Conservation (phyloP, 1,140 invertebrate genomes). For the Hirudo medicinalis region DNA sequence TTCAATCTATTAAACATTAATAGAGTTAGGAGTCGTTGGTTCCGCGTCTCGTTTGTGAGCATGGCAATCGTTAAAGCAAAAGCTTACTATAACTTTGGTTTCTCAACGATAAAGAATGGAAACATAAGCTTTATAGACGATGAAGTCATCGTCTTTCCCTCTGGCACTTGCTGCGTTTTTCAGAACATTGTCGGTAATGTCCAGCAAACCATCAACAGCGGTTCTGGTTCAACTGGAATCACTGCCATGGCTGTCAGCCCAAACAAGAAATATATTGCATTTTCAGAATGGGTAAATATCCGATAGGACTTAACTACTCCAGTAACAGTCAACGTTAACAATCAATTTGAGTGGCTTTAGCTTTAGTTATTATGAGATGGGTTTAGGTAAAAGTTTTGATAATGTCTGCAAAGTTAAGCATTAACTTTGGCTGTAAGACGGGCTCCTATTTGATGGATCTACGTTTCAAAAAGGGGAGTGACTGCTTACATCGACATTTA, state of each 20-base stretch:
- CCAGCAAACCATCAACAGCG: slow-evolving; percentile 41
- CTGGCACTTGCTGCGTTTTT: slow-evolving; percentile 41
- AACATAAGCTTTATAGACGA: slow-evolving; percentile 30
- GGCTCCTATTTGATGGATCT: no score
- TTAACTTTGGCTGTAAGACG: no score
- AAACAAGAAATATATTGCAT: slow-evolving; percentile 40
- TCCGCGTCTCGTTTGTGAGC: background rate
- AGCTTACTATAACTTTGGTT: slow-evolving; percentile 12
- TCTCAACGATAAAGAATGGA: background rate
- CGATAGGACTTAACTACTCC: no score
- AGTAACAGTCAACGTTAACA: no score
- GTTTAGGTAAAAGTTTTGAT: no score
- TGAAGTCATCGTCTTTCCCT: slow-evolving; percentile 29
- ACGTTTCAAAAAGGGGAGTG: no score
- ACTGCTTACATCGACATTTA: no score
- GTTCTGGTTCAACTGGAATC: slow-evolving; percentile 37
- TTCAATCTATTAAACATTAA: no score
- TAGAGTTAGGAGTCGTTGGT: no score
- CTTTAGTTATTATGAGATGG: no score
- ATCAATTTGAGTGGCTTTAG: no score
- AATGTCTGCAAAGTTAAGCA: no score
- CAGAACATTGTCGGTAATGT: slow-evolving; percentile 42
- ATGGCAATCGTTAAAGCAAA: slow-evolving; percentile 12
- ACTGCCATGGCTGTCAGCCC: slow-evolving; percentile 39
- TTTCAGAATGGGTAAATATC: slow-evolving; percentile 24